phyloP scores from a whole-genome alignment of 2,113 vertebrate species.

The Piliocolobus tephrosceles region DNA sequence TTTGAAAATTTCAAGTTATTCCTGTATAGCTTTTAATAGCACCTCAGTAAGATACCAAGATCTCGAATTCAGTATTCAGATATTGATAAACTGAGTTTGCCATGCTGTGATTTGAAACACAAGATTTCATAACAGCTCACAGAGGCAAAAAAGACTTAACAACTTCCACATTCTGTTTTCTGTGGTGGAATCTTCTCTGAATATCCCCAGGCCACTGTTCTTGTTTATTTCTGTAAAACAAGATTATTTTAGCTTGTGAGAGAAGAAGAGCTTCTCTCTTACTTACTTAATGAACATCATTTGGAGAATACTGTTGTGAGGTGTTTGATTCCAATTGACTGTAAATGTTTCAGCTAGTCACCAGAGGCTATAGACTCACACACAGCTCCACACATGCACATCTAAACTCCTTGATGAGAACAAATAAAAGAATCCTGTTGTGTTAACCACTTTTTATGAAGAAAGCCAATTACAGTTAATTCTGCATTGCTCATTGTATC shows the following conservation, averaged over 20 bases:
- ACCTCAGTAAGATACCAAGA: neutral
- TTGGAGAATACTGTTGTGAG: slow-evolving; percentile 63
- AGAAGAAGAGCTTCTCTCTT: slow-evolving; percentile 64
- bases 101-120: slow-evolving; percentile 53
- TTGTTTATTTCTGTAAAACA: slow-evolving; percentile 66
- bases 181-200: slow-evolving; percentile 57
- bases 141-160: slow-evolving; percentile 66
- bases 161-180: slow-evolving; percentile 62
- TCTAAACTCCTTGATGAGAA: slow-evolving; percentile 45
- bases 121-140: slow-evolving; percentile 39
- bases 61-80: neutral
- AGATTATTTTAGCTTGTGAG: slow-evolving; percentile 68
- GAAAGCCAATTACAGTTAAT: slow-evolving; percentile 63
- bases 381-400: slow-evolving; percentile 50
- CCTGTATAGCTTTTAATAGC: neutral
- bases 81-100: slow-evolving; percentile 32
- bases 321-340: slow-evolving; percentile 63
- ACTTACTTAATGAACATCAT: slow-evolving; percentile 75
- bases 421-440: slow-evolving; percentile 53
- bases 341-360: slow-evolving; percentile 55
- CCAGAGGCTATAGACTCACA: slow-evolving; percentile 76
- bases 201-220: slow-evolving; percentile 64
- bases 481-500: slow-evolving; percentile 23
- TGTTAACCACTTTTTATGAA: slow-evolving; percentile 54
- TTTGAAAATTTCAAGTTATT: neutral